Evolutionary conservation across 2,888 invertebrate genomes (phyloP).

Genomic region (Calameuta pallipes): DNA sequence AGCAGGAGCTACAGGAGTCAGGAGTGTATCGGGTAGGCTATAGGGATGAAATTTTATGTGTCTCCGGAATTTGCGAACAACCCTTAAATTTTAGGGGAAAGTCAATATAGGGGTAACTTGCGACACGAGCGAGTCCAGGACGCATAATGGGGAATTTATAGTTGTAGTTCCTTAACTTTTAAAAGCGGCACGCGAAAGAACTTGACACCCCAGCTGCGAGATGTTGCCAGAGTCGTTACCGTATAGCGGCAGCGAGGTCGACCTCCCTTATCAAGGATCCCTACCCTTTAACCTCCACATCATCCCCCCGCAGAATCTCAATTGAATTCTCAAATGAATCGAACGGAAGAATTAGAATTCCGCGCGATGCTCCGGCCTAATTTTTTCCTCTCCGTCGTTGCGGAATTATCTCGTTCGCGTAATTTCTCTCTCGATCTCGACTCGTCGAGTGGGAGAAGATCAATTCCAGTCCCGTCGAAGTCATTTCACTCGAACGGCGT

Average conservation of each 20-base stretch:
- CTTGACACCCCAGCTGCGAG: slow-evolving; percentile 21
- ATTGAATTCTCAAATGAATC: background rate
- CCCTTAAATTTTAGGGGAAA: slow-evolving; percentile 23
- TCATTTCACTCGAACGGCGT: background rate
- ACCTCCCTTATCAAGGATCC: background rate
- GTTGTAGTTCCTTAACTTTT: slow-evolving; percentile 41
- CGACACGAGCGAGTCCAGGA: slow-evolving; percentile 20
- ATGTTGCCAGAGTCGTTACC: background rate
- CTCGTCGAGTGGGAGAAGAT: background rate
- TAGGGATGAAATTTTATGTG: slow-evolving; percentile 5
- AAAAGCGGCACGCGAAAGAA: slow-evolving; percentile 35
- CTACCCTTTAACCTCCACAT: background rate
- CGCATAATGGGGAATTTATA: slow-evolving; percentile 39
- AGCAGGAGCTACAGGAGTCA: background rate
- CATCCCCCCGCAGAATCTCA: background rate
- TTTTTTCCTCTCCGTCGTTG: background rate
- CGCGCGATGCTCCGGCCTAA: background rate
- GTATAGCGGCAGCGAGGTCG: background rate
- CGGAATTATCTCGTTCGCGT: slow-evolving; percentile 1
- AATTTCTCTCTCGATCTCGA: background rate
- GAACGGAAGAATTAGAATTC: slow-evolving; percentile 2
- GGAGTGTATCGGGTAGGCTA: background rate
- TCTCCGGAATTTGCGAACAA: slow-evolving; percentile 6
- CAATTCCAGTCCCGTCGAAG: background rate
- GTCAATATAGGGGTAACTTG: slow-evolving; percentile 37